phyloP scores from a whole-genome alignment of 2,888 invertebrate genomes.

The Macropis europaea region DNA sequence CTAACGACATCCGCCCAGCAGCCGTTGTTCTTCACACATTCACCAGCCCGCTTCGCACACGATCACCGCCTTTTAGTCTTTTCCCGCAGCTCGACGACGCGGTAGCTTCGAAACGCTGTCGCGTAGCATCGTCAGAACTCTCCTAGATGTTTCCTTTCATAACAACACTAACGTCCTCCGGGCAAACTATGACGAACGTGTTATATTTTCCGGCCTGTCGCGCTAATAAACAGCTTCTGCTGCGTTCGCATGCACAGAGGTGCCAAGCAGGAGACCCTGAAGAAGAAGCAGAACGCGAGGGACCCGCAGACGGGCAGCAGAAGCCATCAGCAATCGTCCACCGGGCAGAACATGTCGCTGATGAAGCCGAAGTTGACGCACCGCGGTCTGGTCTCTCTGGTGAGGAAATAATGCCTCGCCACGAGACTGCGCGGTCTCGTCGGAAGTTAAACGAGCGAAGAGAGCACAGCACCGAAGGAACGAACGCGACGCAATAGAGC shows the following conservation, averaged over 20 bases:
- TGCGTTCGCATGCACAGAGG: conserved; percentile 68
- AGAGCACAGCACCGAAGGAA: conserved; percentile 18
- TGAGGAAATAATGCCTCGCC: conserved; percentile 67
- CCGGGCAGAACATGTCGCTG: conserved; percentile 39
- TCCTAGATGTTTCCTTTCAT: neutral
- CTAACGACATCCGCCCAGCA: too few species aligned
- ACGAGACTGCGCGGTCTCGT: conserved; percentile 64
- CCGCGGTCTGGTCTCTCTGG: conserved; percentile 64
- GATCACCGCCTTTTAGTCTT: too few species aligned
- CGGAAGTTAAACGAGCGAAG: conserved; percentile 51
- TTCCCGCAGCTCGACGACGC: too few species aligned
- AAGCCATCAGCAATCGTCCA: conserved; percentile 44
- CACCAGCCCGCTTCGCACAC: too few species aligned
- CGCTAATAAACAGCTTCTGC: conserved; percentile 50
- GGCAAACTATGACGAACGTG: conserved; percentile 17
- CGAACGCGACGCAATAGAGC: conserved; percentile 7
- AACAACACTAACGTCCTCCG: neutral
- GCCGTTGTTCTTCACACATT: too few species aligned
- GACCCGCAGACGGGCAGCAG: conserved; percentile 58
- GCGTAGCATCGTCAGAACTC: too few species aligned
- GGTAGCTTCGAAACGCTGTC: too few species aligned
- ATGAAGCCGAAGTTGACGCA: conserved; percentile 63
- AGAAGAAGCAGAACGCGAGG: conserved; percentile 67
- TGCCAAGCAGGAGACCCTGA: conserved; percentile 77
- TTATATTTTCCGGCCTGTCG: conserved; percentile 36